Evolutionary conservation across 1,140 invertebrate genomes (phyloP).

Genomic region (Adelges cooleyi): DNA sequence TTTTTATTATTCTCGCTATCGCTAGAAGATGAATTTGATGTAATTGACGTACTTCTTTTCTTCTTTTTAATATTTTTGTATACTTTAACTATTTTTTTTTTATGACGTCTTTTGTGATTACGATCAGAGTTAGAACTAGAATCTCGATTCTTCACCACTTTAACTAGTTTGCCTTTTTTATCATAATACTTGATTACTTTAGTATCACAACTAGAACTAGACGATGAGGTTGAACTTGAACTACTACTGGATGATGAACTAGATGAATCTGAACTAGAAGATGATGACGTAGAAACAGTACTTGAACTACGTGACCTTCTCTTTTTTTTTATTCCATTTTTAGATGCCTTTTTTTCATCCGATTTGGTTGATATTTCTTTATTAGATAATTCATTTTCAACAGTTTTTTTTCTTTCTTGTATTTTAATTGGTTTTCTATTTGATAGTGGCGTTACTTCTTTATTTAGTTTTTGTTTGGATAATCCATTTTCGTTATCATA

Average conservation of each 20-base stretch:
- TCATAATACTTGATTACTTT: conserved; percentile 32
- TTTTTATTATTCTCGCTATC: conserved; percentile 3
- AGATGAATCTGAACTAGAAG: conserved; percentile 9
- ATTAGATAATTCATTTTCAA: conserved; percentile 27
- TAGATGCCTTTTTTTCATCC: neutral
- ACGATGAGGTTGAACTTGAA: conserved; percentile 26
- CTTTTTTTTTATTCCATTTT: conserved; percentile 26
- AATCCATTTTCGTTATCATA: neutral
- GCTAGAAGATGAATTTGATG: conserved; percentile 1
- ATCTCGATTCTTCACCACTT: conserved; percentile 31
- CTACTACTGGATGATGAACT: conserved; percentile 29
- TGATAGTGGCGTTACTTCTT: neutral
- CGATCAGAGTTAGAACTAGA: conserved; percentile 26
- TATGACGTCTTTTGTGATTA: conserved; percentile 28
- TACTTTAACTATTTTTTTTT: conserved; percentile 32
- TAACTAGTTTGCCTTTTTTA: conserved; percentile 33
- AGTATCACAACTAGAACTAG: conserved; percentile 23
- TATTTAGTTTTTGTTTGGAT: neutral
- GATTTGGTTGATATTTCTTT: neutral
- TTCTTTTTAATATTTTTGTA: conserved; percentile 27
- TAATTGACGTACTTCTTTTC: neutral
- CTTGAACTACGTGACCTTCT: conserved; percentile 26
- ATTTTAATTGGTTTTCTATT: neutral
- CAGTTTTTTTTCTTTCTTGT: conserved; percentile 30
- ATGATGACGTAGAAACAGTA: neutral